These are phyloP conservation scores for Eurystomus gularis DNA, from an alignment of 2,113 vertebrate species.

Conservation along the genomic window DNA sequence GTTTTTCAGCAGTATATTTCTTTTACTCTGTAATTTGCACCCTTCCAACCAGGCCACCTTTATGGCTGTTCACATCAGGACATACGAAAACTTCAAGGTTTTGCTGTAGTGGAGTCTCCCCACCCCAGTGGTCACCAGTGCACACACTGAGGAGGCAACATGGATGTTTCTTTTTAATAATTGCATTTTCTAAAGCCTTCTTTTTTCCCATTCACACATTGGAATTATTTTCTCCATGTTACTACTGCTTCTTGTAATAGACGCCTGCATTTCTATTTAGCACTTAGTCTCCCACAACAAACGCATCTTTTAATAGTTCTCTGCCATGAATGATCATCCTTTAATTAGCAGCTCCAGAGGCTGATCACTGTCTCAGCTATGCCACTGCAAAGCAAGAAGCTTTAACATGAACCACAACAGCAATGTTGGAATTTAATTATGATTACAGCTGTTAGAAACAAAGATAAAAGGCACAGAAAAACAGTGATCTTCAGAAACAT, in stretches of 20 bases:
- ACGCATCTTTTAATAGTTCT: not conserved
- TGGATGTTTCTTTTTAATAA: not conserved
- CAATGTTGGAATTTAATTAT: not conserved
- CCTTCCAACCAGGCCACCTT: not conserved
- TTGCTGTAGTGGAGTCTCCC: not conserved
- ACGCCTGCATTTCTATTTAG: not conserved
- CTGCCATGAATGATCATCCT: not conserved
- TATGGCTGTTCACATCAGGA: not conserved
- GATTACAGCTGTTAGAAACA: not conserved
- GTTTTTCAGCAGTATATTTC: not conserved
- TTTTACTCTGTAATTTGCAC: not conserved
- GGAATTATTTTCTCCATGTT: not conserved
- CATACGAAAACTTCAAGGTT: not conserved
- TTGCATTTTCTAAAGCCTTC: not conserved
- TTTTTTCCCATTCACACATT: not conserved
- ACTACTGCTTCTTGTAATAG: not conserved
- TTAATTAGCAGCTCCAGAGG: slow-evolving; percentile 7
- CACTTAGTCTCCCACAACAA: not conserved
- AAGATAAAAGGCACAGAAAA: not conserved
- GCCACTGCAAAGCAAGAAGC: not conserved
- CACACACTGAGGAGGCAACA: not conserved
- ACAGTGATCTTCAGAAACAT: not conserved
- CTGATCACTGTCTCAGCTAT: not conserved
- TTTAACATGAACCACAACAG: not conserved
- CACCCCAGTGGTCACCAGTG: not conserved